Evolutionary conservation across 2,113 vertebrate genomes (phyloP), one percentile per base, ranked within the genome.

Genomic region (Pitta sordida): DNA sequence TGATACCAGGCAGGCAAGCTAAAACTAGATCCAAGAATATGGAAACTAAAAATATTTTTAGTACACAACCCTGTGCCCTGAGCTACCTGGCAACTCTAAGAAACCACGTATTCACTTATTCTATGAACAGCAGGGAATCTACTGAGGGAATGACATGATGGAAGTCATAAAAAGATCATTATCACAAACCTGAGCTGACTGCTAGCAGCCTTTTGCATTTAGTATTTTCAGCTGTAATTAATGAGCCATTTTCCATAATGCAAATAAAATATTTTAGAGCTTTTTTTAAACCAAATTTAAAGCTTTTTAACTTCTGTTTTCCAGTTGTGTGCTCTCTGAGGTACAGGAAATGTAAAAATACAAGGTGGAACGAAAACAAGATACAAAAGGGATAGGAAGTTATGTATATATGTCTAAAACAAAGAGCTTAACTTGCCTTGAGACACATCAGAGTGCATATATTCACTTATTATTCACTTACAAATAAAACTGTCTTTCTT

Each of bases 401-500:
- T 90, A 92, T 51, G 53, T 53, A 93, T 86, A 93, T 84, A 58
- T 24, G 9, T 77, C 41, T 82, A 85, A 73, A 89, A 63, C 41
- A 89, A 86, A 92, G 63, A 87, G 56, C 58, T 93, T 81, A 10
- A 19, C 20, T 87, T 69, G 67, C 77, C 74, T 64, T 85, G 78
- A 91, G 84, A 79, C 53, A 73, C 65, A 58, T 52, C 89, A 91
- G 78, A 79, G 30, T 64, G 34, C 62, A 82, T 73, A 87, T 46
- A 53, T 69, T 89, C 82, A 68, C 34, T 88, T 67, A 77, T 86
- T 88, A 41, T 92, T 86, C 76, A 91, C 53, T 92, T 89, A 91
- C 69, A 92, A 85, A 96, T 73, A 84, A 64, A 95, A 84, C 41
- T 58, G 37, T 46, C 73, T 88, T 82, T 93, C 89, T 80, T 36